Evolutionary conservation across 2,888 invertebrate genomes (phyloP), one percentile per base, ranked within the genome.

Genomic region (Sicus ferrugineus): DNA sequence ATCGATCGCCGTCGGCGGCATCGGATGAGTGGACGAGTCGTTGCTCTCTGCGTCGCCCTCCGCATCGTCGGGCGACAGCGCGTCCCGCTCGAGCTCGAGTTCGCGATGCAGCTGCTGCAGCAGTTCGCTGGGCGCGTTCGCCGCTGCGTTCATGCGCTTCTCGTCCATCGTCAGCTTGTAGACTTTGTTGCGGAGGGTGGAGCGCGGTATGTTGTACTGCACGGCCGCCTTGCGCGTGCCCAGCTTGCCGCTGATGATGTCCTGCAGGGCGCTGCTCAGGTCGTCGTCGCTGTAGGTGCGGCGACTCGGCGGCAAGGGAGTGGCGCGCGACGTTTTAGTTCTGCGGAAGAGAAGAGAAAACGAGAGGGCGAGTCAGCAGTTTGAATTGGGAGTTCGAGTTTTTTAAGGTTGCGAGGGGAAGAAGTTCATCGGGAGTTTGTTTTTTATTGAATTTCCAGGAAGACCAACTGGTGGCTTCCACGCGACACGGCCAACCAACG

Each of bases 281-380:
- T 98, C 97, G 79, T 96, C 95, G 78, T 97, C 96, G n/a, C 96
- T 96, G 88, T 98, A 98, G 67, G 93, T 91, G 75, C 94, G 89
- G 75, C 95, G 89, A 68, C 90, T 89, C 31, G 77, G 63, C 30
- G 77, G 75, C 68, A 76, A 71, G 11, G 81, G 77, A 65, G 90
- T 77, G 88, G 87, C 86, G 89, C 88, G 81, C 90, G 88, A 80
- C 48, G 91, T 89, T 84, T 91, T 91, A 79, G 90, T 89, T 86
- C 92, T 91, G 87, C 5, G 76, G 77, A 69, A 67, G 68, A 70
- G 58, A 58, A 14, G 14, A 54, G 16, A 54, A 4, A 54, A 14
- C 7, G 19, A 38, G 16, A 46, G 63, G 28, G 42, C 3, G 42
- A 21, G 42, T n/a, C n/a, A n/a, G n/a, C n/a, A n/a, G n/a, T n/a